These are phyloP conservation scores for Tenodera sinensis DNA, from an alignment of 2,888 invertebrate genomes.

Conservation along the genomic window DNA sequence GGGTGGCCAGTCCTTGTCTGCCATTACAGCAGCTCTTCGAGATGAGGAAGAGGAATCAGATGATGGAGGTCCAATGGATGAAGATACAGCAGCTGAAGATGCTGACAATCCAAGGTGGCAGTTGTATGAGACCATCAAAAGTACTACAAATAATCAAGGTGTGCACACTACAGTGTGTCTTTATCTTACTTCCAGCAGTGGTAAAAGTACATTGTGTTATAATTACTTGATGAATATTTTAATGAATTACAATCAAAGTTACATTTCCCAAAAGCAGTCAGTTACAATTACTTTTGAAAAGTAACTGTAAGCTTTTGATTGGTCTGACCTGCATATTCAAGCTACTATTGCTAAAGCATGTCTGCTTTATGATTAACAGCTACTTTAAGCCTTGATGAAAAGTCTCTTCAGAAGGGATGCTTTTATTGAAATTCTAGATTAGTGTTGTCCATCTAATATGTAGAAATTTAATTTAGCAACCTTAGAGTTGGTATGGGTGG, in stretches of 20 bases:
- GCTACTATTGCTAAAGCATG: no score
- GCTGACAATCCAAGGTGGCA: conserved; percentile 84
- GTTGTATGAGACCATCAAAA: conserved; percentile 77
- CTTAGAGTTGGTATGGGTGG: no score
- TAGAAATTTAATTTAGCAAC: no score
- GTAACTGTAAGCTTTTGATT: no score
- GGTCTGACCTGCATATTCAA: no score
- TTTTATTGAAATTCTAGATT: no score
- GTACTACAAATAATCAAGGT: conserved; percentile 51
- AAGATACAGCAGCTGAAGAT: conserved; percentile 48
- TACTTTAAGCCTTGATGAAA: no score
- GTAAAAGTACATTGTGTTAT: background rate
- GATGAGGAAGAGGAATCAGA: conserved; percentile 62
- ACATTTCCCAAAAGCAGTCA: no score
- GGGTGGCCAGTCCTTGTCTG: conserved; percentile 53
- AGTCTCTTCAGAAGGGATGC: no score
- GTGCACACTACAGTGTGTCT: background rate
- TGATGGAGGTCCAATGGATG: conserved; percentile 58
- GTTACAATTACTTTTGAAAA: no score
- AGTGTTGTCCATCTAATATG: no score
- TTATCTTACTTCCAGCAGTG: background rate
- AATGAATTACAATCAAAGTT: background rate
- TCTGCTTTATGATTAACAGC: no score
- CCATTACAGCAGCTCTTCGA: conserved; percentile 57
- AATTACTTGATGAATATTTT: background rate